Evolutionary conservation across 2,797 vertebrate genomes (phyloP).

Genomic region (Enoplosus armatus): DNA sequence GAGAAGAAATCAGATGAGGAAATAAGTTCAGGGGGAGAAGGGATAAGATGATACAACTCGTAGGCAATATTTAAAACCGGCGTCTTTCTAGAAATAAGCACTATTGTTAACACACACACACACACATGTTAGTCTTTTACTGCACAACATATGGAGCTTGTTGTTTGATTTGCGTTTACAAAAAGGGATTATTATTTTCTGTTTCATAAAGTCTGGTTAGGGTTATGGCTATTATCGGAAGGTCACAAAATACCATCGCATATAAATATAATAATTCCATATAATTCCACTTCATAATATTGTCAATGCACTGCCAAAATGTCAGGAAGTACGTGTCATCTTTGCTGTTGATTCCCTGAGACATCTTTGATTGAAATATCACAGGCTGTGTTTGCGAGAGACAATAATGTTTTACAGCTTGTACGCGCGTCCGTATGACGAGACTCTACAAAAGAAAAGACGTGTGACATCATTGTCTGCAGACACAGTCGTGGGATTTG

Average conservation of each 20-base stretch:
- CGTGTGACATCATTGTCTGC: constrained; percentile 29
- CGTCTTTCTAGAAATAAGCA: neutral
- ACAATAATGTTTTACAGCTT: neutral
- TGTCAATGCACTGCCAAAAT: neutral
- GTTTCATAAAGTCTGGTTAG: neutral
- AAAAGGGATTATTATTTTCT: neutral
- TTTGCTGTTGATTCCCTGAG: neutral
- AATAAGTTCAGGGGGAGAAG: neutral
- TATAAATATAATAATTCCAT: no score
- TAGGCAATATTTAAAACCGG: neutral
- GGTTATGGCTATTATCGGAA: neutral
- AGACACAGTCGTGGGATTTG: constrained; percentile 20
- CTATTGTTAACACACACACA: neutral
- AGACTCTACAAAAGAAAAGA: neutral
- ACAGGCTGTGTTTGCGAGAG: neutral
- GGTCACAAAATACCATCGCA: no score
- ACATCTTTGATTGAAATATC: neutral
- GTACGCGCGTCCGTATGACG: neutral
- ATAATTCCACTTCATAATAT: no score
- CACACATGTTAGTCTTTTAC: neutral
- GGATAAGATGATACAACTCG: neutral
- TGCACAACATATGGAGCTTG: neutral
- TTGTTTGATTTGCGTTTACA: neutral
- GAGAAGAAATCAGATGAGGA: constrained; percentile 8
- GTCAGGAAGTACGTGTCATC: neutral